Base-by-base conservation (phyloP, 2,113 vertebrate species). In the Oostethus manadensis region DNA sequence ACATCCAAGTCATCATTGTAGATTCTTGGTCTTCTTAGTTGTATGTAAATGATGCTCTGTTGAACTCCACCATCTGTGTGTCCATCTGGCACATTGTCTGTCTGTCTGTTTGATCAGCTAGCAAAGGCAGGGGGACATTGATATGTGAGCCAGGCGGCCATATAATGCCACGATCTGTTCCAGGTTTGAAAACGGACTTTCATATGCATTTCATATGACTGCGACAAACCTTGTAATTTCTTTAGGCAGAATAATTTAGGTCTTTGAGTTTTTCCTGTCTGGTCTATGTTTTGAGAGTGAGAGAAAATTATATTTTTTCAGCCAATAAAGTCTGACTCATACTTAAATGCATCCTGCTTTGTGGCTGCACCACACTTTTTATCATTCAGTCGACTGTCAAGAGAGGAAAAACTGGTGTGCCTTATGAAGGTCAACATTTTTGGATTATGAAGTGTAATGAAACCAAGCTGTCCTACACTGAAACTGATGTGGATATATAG, bases 51-150 rank as follows among this genome's bases (percentile, higher is more conserved):
- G 59, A 66, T 57, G 62, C 66, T 74, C 59, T 26, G 51, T n/a
- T 72, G 76, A 76, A 78, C 62, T 58, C 71, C 9, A 33, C 81
- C 73, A 81, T 84, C 77, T 81, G 83, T 79, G 69, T 57, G 64
- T 77, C 83, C 78, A 81, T 81, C 83, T 82, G 83, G 56, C 60
- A 59, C 56, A 43, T 8, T 64, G 64, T 74, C 69, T 53, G 55
- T 72, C 63, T 58, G 69, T 60, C 64, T 65, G 51, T 71, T 61
- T 38, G 47, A 62, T 60, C 51, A 15, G 11, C 70, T 66, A 58
- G 63, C 54, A 55, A 66, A 45, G 33, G 50, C 22, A 49, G 29
- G 45, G 6, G 46, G 65, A 53, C 15, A 15, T 57, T 8, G 16
- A 58, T 51, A 22, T 44, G 26, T 42, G 64, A 38, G 47, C 48